Evolutionary conservation across 2,113 vertebrate species (phyloP), one percentile per base, ranked within the genome.

Genomic region (Geothlypis trichas): DNA sequence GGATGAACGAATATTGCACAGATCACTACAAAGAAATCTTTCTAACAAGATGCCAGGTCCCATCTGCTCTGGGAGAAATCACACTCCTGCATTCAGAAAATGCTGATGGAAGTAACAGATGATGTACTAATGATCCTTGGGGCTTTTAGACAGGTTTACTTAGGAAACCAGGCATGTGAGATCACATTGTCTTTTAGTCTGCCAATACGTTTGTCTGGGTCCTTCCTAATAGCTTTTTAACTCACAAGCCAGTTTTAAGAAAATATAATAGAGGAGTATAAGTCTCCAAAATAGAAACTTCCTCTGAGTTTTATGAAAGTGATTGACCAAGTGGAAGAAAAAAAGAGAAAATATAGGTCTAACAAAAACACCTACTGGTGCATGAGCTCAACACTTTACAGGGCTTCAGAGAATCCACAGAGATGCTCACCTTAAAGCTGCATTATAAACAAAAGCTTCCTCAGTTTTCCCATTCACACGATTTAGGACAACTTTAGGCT

Each of bases 31-130:
- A 91, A 84, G 68, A 95, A 93, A 92, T 72, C 55, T 90, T 90
- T 80, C 69, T 92, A 97, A 96, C 3, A 0, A 92, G 90, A 87
- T 86, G 69, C 88, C 72, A 93, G 68, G 72, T 94, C 85, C 79
- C 90, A 71, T 90, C 86, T 90, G 59, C 72, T 93, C 61, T 54
- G 42, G 77, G 73, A 95, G 44, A 95, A 93, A 89, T 92, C 91
- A 81, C 55, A 89, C 37, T 78, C 37, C 49, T 86, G 52, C 65
- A 81, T 88, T 96, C 84, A 93, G 33, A 93, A 93, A 93, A 55
- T 42, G 62, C 68, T 94, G 92, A 95, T 96, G 72, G 69, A 90
- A 95, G 72, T 84, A 97, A 68, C 96, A 96, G 93, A 95, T 61
- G 85, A 92, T 55, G n/a, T 66, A 84, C 47, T 88, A 75, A 94